Evolutionary conservation across 2,888 invertebrate genomes (phyloP), one percentile per base, ranked within the genome.

Genomic region (Pollenia labialis): DNA sequence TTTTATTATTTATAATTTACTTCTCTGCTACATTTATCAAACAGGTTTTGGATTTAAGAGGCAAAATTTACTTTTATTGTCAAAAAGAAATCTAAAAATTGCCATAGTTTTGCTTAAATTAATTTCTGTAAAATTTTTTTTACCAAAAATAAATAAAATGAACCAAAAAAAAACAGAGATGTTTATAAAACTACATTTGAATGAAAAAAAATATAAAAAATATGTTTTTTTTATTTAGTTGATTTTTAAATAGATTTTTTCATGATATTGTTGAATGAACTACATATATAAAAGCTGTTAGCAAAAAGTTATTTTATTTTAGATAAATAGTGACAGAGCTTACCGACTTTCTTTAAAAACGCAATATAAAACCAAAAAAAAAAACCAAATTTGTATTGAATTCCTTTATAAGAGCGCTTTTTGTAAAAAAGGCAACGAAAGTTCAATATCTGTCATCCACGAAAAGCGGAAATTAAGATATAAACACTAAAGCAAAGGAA

Each of bases 271-370:
- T 11, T 54, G 18, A 4, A 54, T 54, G 18, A 42, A 54, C 71
- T 42, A 71, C 0, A 32, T 42, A 71, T 6, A 32, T 32, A 32
- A 32, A 56, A 71, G 40, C 50, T 69, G 52, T 11, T 69, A 16
- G 16, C 69, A 69, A 52, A 16, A 52, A 52, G 50, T 52, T 68
- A 4, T 32, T 56, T 56, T 18, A 40, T 50, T 54, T 52, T 50
- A 54, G 18, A 7, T 3, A 64, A 46, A 44, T 12, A 46, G 2
- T 64, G 18, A 18, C 18, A 64, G 7, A 46, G 1, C 7, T 46
- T 1, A 0, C 12, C 16, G 11, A 12, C 16, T 46, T 46, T 18
- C 16, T 64, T 62, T 16, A n/a, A 9, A 32, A 32, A 32, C 4
- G 32, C 32, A 32, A 6, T n/a, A 0, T 6, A 11, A 42, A 62